Evolutionary conservation across 2,888 invertebrate species (phyloP).

Genomic region (Oligia fasciuncula): DNA sequence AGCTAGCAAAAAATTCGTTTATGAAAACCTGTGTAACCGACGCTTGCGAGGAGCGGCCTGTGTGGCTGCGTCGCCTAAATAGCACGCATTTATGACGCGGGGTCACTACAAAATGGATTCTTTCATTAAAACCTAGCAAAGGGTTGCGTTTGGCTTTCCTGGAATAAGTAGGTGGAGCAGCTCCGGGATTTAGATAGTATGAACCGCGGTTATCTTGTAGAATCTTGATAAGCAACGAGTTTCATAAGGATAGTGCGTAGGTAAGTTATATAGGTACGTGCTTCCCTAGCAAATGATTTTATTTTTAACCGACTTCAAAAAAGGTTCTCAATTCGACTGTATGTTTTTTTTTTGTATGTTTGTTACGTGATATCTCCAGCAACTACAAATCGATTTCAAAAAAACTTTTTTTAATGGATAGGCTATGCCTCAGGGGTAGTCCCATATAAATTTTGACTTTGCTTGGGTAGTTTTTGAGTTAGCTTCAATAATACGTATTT

Average conservation of each 20-base stretch:
- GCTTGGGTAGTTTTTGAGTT: too few species aligned
- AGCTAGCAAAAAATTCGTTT: conserved; percentile 23
- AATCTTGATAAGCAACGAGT: conserved; percentile 14
- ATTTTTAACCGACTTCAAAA: too few species aligned
- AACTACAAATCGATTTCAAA: too few species aligned
- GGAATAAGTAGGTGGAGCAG: not conserved
- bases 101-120: conserved; percentile 36
- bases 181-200: conserved; percentile 9
- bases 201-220: not conserved
- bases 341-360: too few species aligned
- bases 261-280: not conserved
- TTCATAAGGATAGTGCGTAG: not conserved
- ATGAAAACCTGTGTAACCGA: conserved; percentile 27
- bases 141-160: not conserved
- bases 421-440: too few species aligned
- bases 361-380: too few species aligned
- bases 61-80: conserved; percentile 30
- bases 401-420: too few species aligned
- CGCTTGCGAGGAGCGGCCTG: conserved; percentile 1
- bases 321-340: too few species aligned
- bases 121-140: conserved; percentile 30
- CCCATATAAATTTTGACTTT: too few species aligned
- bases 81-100: conserved; percentile 37
- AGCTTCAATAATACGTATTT: too few species aligned
- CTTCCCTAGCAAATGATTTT: too few species aligned